Evolutionary conservation across 2,113 vertebrate genomes (phyloP).

Genomic region (Melanerpes formicivorus): DNA sequence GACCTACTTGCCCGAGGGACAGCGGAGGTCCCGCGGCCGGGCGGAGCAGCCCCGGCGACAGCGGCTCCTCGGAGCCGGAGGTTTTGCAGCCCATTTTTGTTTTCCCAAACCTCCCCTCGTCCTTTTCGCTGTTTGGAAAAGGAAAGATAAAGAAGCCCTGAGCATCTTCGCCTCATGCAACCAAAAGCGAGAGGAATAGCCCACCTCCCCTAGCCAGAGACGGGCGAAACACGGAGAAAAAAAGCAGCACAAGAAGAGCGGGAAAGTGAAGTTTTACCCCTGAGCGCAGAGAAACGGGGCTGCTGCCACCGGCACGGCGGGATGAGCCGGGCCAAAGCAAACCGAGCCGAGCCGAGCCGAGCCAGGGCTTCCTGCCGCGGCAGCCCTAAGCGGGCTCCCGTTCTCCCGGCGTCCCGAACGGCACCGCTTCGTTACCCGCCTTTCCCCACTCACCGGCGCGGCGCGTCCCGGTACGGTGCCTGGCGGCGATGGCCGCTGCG

Average conservation of each 20-base stretch:
- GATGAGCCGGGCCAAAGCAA: no score
- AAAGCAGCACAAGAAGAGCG: not conserved
- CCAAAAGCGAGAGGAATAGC: not conserved
- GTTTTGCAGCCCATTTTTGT: not conserved
- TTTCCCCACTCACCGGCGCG: not conserved
- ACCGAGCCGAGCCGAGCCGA: not conserved
- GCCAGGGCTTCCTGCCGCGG: not conserved
- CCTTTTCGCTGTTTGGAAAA: not conserved
- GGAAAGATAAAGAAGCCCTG: not conserved
- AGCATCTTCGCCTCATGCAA: not conserved
- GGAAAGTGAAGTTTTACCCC: not conserved
- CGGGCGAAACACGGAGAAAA: no score
- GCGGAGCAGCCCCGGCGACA: not conserved
- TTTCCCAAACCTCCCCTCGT: no score
- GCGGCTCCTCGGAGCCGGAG: not conserved
- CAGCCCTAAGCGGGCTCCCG: not conserved
- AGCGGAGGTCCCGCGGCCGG: not conserved
- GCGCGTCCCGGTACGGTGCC: not conserved
- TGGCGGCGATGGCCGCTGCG: not conserved
- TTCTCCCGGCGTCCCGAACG: not conserved
- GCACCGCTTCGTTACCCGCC: not conserved
- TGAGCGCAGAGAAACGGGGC: not conserved
- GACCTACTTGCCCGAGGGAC: not conserved
- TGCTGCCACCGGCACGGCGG: not conserved
- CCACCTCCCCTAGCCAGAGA: no score